Conservation (phyloP, 1,140 invertebrate species). For the Lysiphlebus fabarum region DNA sequence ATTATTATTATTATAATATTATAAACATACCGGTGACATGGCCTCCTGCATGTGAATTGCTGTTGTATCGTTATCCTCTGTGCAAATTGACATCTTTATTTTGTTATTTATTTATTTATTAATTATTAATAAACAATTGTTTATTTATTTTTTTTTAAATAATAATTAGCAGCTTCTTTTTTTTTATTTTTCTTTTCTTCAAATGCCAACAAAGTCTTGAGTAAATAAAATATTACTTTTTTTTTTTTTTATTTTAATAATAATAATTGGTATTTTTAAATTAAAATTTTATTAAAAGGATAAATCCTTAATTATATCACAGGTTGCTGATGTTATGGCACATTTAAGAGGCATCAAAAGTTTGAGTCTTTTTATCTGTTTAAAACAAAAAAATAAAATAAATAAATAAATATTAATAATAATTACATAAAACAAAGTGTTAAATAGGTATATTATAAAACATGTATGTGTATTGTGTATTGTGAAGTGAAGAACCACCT, state of each 20-base stretch:
- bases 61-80: slow-evolving; percentile 50
- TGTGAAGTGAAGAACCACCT: no score
- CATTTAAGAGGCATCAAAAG: slow-evolving; percentile 1
- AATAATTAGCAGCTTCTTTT: no score
- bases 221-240: background rate
- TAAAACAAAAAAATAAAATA: no score
- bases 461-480: no score
- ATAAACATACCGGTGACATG: slow-evolving; percentile 52
- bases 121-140: slow-evolving; percentile 1
- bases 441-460: no score
- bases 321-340: slow-evolving; percentile 21
- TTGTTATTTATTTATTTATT: slow-evolving; percentile 15
- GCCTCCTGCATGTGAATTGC: slow-evolving; percentile 53
- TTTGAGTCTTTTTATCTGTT: no score
- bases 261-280: no score
- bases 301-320: slow-evolving; percentile 29
- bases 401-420: no score
- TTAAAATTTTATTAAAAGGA: no score
- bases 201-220: slow-evolving; percentile 19
- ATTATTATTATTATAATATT: background rate
- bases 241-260: slow-evolving; percentile 27
- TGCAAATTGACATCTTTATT: slow-evolving; percentile 52
- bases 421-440: no score
- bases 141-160: no score
- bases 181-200: slow-evolving; percentile 3